Base-by-base conservation (phyloP, 2,113 vertebrate genomes). In the Conger conger region DNA sequence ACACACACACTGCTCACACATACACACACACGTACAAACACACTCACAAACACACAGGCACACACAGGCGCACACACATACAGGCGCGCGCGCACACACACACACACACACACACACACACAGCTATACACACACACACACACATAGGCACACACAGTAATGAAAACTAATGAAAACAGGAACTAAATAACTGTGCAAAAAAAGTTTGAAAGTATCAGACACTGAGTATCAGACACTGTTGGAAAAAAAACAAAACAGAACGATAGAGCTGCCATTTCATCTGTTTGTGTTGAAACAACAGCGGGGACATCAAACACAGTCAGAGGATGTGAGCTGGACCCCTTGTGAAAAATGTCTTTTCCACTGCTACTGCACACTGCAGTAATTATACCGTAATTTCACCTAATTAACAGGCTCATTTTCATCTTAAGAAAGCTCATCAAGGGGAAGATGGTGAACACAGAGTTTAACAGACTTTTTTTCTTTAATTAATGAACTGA, bases 371-470 rank as follows among this genome's bases (percentile, higher is more conserved):
- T 88, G 85, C 86, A 89, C 88, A 85, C 88, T 89, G 87, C 85
- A 88, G 85, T 90, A 87, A 90, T 91, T 90, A 91, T 87, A 78
- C 85, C 81, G 80, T 82, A 86, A 86, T 86, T 86, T 85, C 86
- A 88, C 86, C 90, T 91, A 91, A 91, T 91, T 91, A 91, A 89
- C 87, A 88, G 90, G 90, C 90, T 88, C 89, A 90, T 90, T 91
- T 91, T 90, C 89, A 88, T 87, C 86, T 87, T 82, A 76, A 82
- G 79, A 89, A 91, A 91, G 90, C 89, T 91, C 90, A 91, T 91
- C 89, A 91, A 88, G 89, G 89, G 88, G 89, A 91, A 83, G 85
- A 90, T 91, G 80, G 85, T 85, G 87, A 87, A 86, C 86, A 76
- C 80, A 86, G 81, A 86, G 73, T 81, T 81, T 76, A 82, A 76